Base-by-base conservation (phyloP, 2,888 invertebrate genomes). In the Clanis bilineata region DNA sequence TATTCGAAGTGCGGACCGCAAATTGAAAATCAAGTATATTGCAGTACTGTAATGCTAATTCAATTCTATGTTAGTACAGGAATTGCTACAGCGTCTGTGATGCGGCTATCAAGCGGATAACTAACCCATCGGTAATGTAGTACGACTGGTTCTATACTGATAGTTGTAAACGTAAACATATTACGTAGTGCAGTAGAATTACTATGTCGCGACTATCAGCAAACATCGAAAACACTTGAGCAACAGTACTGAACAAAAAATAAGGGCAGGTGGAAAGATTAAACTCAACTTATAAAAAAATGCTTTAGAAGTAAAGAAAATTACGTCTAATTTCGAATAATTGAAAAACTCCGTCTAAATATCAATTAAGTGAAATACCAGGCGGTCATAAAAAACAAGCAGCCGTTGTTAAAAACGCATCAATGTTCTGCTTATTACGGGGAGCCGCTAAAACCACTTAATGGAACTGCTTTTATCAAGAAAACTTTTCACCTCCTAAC, bases 381-480 rank as follows among this genome's bases (percentile, higher is more conserved):
- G 74, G 77, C 67, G 61, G 72, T 77, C 70, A 82, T 73, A 64
- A 58, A 68, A 66, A 71, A 57, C 58, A 71, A 71, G 62, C 70
- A 72, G 76, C 68, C 38, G 72, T 72, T 79, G 79, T 85, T 84
- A 85, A 83, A 85, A 85, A 79, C 77, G 69, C 79, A 85, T 85
- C 80, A 85, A 71, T 70, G 64, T 64, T 64, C 66, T 28, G 65
- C 63, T 65, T 63, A 64, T 65, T 65, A 55, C 45, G 60, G 62
- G 51, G 32, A 51, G 51, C 51, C 18, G 51, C 51, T 32, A 51
- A 51, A 51, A 51, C 71, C 74, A 79, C 73, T 79, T 71, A 72
- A 62, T 68, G 62, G 77, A 77, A 80, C 77, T 65, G 68, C 68
- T 62, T 64, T 69, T 70, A 65, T 61, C 62, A 58, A 32, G 64